Evolutionary conservation across 2,797 vertebrate species (phyloP), one percentile per base, ranked within the genome.

Genomic region (Propithecus deckenii): DNA sequence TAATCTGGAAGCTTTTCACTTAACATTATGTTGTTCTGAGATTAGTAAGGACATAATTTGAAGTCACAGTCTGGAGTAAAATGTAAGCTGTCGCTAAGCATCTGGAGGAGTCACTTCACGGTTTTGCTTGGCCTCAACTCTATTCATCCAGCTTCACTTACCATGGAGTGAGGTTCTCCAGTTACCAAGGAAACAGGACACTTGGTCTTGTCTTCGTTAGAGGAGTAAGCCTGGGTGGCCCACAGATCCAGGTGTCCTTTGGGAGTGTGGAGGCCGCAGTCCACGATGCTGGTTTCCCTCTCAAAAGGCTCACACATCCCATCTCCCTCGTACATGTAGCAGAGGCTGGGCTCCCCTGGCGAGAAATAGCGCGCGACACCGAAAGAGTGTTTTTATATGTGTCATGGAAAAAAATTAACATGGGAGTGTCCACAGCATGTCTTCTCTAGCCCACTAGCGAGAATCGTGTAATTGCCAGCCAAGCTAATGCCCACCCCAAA

Each of bases 291-390:
- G 98, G 97, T 99, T 79, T 96, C 98, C 69, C 97, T 99, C 98
- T 99, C 99, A 5, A 99, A 99, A 9, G 99, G 99, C 96, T 99
- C 99, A 79, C 99, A 99, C 74, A 99, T 97, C 0, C 99, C 99
- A 0, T 99, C 99, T 9, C 99, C 99, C 1, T 99, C 98, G 0
- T 99, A 99, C 69, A 99, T 96, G 1, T 99, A 99, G 98, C 99
- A 99, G 87, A 99, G 98, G 97, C 99, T 99, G 6, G 99, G 99
- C 96, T 99, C 99, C 89, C 99, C 99, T 99, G 98, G 69, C 97
- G 98, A 97, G 41, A 98, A 50, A 97, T 25, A 89, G 38, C 5
- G 2, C 1, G 23, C 8, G 38, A 72, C n/a, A 52, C 78, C 67
- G 48, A 48, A 65, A 61, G 20, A 57, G n/a, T 59, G 17, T 93